Base-by-base conservation (phyloP, 2,113 vertebrate genomes). In the Ailurus styani region DNA sequence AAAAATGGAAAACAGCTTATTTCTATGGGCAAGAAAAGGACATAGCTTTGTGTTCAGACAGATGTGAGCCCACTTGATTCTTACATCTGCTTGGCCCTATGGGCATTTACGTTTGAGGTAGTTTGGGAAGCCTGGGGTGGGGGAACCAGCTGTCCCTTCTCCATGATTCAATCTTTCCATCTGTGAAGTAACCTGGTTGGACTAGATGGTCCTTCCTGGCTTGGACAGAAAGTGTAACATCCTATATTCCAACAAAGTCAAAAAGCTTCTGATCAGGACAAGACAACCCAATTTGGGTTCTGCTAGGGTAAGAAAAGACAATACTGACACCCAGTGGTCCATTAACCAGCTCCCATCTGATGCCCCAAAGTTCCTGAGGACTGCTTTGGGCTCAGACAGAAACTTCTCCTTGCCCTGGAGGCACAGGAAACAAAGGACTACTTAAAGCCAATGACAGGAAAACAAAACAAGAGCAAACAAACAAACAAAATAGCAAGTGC, bases 241-340 rank as follows among this genome's bases (percentile, higher is more conserved):
- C 37, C 23, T 78, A 20, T 18, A 27, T 68, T 60, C 68, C 50
- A 68, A 7, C 18, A 66, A 84, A 95, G 54, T 23, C n/a, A 18
- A 29, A 34, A 47, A 85, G 2, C 21, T 3, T 87, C 87, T 50
- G 27, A 79, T 73, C 89, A 87, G 27, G 52, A 91, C 21, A 25
- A 72, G 12, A 70, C 21, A 70, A 52, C 31, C n/a, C 10, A 37
- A 52, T 34, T 1, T 6, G n/a, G 18, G 29, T 52, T 17, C 60
- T 81, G 40, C 50, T 12, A 37, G 27, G 29, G 68, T 81, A 93
- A 83, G 54, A 82, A 84, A 97, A 97, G 95, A 72, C 96, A 97
- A 97, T 37, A 96, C 87, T 98, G 97, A 95, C 97, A 97, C 97
- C 98, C 70, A 97, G 98, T 98, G 97, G 98, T 29, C 91, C 81